These are phyloP conservation scores for Linnaemya tessellans DNA, from an alignment of 2,888 invertebrate genomes.

Conservation along the genomic window DNA sequence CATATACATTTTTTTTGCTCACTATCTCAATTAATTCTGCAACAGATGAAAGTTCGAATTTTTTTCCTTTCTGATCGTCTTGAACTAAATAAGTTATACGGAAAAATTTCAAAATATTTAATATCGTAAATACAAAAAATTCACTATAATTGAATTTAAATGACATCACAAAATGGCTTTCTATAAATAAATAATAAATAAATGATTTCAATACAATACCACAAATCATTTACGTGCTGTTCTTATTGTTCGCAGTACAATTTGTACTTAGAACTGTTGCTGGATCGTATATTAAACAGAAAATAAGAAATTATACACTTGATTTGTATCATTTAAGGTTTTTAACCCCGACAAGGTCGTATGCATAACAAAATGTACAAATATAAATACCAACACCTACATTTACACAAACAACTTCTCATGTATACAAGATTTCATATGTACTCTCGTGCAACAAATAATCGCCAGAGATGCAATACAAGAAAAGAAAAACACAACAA, in stretches of 20 bases:
- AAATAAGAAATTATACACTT: conserved; percentile 1
- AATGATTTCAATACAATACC: neutral
- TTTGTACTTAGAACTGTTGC: conserved; percentile 36
- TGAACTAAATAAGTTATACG: neutral
- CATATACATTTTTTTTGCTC: too few relatives aligned
- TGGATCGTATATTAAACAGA: conserved; percentile 25
- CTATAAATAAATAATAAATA: neutral
- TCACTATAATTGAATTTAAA: conserved; percentile 31
- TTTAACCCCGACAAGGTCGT: conserved; percentile 71
- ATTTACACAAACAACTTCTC: neutral
- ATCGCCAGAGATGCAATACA: conserved; percentile 31
- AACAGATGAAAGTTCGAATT: neutral
- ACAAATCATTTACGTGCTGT: conserved; percentile 24
- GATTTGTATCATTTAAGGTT: conserved; percentile 59
- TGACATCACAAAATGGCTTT: conserved; percentile 28
- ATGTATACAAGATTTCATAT: neutral
- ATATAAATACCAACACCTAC: conserved; percentile 41
- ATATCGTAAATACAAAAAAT: neutral
- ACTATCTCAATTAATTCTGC: too few relatives aligned
- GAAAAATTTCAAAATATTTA: too few relatives aligned
- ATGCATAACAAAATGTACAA: conserved; percentile 57
- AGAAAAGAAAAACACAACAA: conserved; percentile 25
- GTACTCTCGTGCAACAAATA: conserved; percentile 22
- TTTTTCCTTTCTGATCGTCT: neutral
- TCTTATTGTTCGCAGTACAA: conserved; percentile 9